phyloP scores from a whole-genome alignment of 2,797 vertebrate genomes.

The Eupleurogrammus muticus region DNA sequence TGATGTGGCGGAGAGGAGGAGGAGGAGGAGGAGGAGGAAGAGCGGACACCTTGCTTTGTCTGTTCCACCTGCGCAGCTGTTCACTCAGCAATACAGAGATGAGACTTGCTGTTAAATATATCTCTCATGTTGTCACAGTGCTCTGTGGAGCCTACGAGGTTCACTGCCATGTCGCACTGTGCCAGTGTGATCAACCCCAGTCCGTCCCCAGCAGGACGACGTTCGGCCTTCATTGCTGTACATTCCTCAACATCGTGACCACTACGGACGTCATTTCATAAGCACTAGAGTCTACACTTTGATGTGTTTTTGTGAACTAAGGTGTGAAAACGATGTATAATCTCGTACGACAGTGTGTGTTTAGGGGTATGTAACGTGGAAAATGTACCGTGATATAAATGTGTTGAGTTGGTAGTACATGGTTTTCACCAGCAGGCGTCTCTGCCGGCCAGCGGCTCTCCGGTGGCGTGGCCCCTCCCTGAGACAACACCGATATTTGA shows the following conservation, averaged over 20 bases:
- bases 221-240: slow-evolving; percentile 43
- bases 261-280: slow-evolving; percentile 43
- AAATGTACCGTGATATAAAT: slow-evolving; percentile 62
- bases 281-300: slow-evolving; percentile 52
- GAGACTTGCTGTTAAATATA: slow-evolving; percentile 32
- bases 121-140: slow-evolving; percentile 26
- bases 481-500: slow-evolving; percentile 58
- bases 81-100: slow-evolving; percentile 49
- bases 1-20: slow-evolving; percentile 54
- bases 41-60: slow-evolving; percentile 61
- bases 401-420: slow-evolving; percentile 67
- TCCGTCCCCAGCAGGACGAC: slow-evolving; percentile 29
- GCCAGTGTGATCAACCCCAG: slow-evolving; percentile 26
- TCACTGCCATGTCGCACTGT: slow-evolving; percentile 51
- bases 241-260: slow-evolving; percentile 59
- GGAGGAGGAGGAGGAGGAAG: slow-evolving; percentile 48
- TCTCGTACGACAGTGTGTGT: slow-evolving; percentile 58
- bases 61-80: slow-evolving; percentile 59
- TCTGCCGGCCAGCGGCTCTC: slow-evolving; percentile 49
- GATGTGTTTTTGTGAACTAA: slow-evolving; percentile 66
- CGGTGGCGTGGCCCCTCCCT: slow-evolving; percentile 58
- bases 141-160: slow-evolving; percentile 29
- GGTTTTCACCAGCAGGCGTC: slow-evolving; percentile 72
- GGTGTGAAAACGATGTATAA: slow-evolving; percentile 54
- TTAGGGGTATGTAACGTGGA: slow-evolving; percentile 52